Evolutionary conservation across 1,140 invertebrate species (phyloP), one percentile per base, ranked within the genome.

Genomic region (Octopus bimaculoides): DNA sequence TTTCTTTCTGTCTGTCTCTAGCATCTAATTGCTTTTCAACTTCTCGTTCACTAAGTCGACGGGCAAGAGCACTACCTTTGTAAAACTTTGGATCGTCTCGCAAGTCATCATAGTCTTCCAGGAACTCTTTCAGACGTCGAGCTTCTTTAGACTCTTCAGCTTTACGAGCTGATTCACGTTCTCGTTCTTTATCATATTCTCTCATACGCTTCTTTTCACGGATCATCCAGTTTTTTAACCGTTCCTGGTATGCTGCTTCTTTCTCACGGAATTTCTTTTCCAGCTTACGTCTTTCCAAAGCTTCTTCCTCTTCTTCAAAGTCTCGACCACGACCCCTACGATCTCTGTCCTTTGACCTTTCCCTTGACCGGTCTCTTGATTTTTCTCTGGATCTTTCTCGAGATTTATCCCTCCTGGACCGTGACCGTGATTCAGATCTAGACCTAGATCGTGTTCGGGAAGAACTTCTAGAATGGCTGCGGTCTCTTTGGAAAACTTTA

Each of bases 101-200:
- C 90, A 99, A 96, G 90, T 99, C 98, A 89, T 99, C 97, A 89
- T 99, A 99, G 90, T 99, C 98, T 91, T 99, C 97, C 10, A 99
- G 92, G 89, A 99, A 99, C 91, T 99, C 96, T 90, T 98, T 97
- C 14, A 99, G 92, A 69, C 96, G 92, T 90, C 96, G 96, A 0
- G 96, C 97, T 91, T 99, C 97, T 81, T 93, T 93, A 87, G 95
- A 93, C 84, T 91, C 90, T 87, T 97, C 96, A 83, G 96, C 94
- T 87, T 96, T 94, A 85, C 95, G 94, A 80, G 94, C 91, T 54
- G 94, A 91, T 87, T 97, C 95, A 85, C 96, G 94, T 84, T 97
- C 94, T 74, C 93, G 92, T 89, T 97, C 96, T 87, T 96, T 96
- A 87, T 96, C 95, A 88, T 97, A 95, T 87, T 99, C 97, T 90